Evolutionary conservation across 2,113 vertebrate genomes (phyloP).

Genomic region (Xenopus tropicalis): DNA sequence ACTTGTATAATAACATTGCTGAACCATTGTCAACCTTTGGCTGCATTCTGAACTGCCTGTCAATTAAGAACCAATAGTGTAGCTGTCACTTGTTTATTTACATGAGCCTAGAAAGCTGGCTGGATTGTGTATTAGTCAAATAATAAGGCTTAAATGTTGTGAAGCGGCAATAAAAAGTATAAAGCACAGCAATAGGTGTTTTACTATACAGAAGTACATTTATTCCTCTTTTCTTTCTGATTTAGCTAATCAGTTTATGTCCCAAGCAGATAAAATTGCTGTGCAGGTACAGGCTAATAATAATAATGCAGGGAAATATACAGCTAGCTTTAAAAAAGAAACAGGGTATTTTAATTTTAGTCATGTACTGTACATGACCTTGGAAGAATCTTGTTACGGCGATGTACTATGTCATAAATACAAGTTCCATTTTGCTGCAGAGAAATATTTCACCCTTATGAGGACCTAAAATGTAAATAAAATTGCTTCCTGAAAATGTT

Average conservation of each 20-base stretch:
- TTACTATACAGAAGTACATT: not conserved
- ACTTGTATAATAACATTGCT: not conserved
- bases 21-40: not conserved
- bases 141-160: not conserved
- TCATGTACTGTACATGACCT: slow-evolving; percentile 58
- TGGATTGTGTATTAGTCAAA: not conserved
- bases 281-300: slow-evolving; percentile 35
- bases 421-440: slow-evolving; percentile 56
- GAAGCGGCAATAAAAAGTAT: not conserved
- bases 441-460: slow-evolving; percentile 67
- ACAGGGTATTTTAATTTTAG: slow-evolving; percentile 54
- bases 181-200: not conserved
- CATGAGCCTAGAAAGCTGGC: not conserved
- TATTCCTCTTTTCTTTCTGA: slow-evolving; percentile 19
- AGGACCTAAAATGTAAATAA: slow-evolving; percentile 74
- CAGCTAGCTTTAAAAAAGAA: slow-evolving; percentile 13
- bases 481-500: slow-evolving; percentile 63
- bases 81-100: not conserved
- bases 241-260: not conserved
- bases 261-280: not conserved
- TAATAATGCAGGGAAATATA: slow-evolving; percentile 1
- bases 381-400: slow-evolving; percentile 54
- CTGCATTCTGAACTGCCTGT: not conserved
- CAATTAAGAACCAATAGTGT: not conserved
- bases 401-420: slow-evolving; percentile 52